Conservation (phyloP, 30 jellyfish, hydroid and myxozoan genomes). For the Hydractinia symbiolongicarpus region DNA sequence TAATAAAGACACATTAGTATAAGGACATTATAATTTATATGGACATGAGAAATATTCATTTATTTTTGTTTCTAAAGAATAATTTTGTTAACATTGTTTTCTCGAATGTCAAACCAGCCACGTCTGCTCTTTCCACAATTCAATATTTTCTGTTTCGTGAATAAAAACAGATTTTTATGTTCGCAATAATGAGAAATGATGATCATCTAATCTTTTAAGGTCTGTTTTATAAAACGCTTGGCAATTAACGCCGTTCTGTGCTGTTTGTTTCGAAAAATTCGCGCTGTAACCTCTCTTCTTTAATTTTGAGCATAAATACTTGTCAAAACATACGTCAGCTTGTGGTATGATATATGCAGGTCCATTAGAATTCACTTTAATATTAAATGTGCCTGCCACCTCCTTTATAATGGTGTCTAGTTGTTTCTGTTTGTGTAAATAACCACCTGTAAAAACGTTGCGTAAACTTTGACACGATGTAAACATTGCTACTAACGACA, state of each 20-base stretch:
- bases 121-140: no score
- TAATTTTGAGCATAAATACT: background rate
- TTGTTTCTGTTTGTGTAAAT: constrained; percentile 2
- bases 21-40: no score
- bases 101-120: no score
- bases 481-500: background rate
- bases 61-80: no score
- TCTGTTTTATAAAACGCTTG: constrained; percentile 13
- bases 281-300: constrained; percentile 6
- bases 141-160: no score
- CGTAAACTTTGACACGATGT: background rate
- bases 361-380: constrained; percentile 1
- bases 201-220: background rate
- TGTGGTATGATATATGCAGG: constrained; percentile 20
- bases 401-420: background rate
- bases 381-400: background rate
- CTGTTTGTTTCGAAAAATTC: background rate
- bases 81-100: no score
- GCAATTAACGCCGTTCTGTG: background rate
- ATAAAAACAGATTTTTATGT: background rate
- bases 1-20: no score
- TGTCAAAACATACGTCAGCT: constrained; percentile 6
- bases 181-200: background rate
- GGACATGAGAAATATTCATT: no score
- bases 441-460: constrained; percentile 21